These are phyloP conservation scores for Thecocarcelia acutangulata DNA, from an alignment of 2,888 invertebrate species.

Conservation along the genomic window DNA sequence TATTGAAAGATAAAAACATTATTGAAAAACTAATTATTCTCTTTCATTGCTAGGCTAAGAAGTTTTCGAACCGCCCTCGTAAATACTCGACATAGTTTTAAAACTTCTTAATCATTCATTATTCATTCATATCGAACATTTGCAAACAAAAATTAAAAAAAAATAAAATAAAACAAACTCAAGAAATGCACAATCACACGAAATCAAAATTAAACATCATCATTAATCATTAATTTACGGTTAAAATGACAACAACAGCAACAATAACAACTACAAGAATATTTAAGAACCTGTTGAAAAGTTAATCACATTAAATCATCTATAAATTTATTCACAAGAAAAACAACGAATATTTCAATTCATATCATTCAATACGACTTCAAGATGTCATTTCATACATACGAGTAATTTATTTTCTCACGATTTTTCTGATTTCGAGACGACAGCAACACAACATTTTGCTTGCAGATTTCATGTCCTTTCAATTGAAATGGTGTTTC, in stretches of 20 bases:
- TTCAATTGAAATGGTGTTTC: not conserved
- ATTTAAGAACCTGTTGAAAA: slow-evolving; percentile 62
- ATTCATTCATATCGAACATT: slow-evolving; percentile 31
- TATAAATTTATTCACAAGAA: slow-evolving; percentile 58
- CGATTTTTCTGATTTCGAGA: slow-evolving; percentile 40
- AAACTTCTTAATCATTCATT: slow-evolving; percentile 16
- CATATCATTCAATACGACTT: slow-evolving; percentile 12
- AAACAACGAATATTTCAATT: slow-evolving; percentile 31
- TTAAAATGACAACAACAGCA: slow-evolving; percentile 45
- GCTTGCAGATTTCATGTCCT: slow-evolving; percentile 45
- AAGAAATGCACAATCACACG: slow-evolving; percentile 3
- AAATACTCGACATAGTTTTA: slow-evolving; percentile 11
- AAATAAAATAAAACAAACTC: not conserved
- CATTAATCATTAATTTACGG: slow-evolving; percentile 60
- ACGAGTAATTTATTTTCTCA: slow-evolving; percentile 67
- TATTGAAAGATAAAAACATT: too few relatives aligned
- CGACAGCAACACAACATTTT: slow-evolving; percentile 7
- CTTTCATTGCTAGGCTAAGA: too few relatives aligned
- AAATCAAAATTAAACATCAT: slow-evolving; percentile 52
- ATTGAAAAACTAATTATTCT: too few relatives aligned
- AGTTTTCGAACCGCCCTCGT: too few relatives aligned
- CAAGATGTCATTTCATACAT: slow-evolving; percentile 33
- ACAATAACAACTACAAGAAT: slow-evolving; percentile 22
- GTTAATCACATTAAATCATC: slow-evolving; percentile 66
- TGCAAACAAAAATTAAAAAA: slow-evolving; percentile 15